These are phyloP conservation scores for Maniola jurtina DNA, from an alignment of 1,140 invertebrate genomes.

Conservation along the genomic window DNA sequence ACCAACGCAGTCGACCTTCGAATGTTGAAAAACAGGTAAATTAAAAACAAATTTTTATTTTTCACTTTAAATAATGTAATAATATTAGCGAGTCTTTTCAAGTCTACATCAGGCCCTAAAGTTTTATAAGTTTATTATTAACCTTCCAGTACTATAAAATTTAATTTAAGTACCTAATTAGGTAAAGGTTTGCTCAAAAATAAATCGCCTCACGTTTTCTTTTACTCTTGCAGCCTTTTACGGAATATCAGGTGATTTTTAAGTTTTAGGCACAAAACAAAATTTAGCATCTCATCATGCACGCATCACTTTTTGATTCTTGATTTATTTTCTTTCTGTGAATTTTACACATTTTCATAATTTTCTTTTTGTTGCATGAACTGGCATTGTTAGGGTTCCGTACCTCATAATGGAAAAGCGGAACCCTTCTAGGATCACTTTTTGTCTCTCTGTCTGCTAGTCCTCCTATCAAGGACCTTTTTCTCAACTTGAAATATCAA, in stretches of 20 bases:
- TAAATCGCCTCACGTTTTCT: constrained; percentile 11
- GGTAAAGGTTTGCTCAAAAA: background rate
- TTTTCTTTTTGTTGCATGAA: no score
- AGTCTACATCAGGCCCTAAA: background rate
- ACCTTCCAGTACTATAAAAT: background rate
- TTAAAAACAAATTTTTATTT: background rate
- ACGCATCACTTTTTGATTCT: background rate
- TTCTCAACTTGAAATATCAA: no score
- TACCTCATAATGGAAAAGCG: no score
- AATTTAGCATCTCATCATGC: background rate
- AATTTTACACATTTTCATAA: background rate
- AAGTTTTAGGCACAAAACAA: constrained; percentile 10
- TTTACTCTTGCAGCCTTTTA: constrained; percentile 59
- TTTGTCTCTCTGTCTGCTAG: no score
- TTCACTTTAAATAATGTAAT: background rate
- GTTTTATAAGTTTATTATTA: no score
- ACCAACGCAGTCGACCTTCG: constrained; percentile 81
- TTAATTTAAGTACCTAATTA: background rate
- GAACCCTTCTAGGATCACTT: no score
- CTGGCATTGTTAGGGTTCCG: background rate
- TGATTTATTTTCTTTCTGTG: background rate
- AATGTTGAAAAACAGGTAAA: constrained; percentile 89
- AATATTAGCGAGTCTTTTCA: background rate
- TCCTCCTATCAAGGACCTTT: no score
- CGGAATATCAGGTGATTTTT: constrained; percentile 72